phyloP scores from a whole-genome alignment of 2,113 vertebrate genomes.

The Kryptolebias marmoratus region DNA sequence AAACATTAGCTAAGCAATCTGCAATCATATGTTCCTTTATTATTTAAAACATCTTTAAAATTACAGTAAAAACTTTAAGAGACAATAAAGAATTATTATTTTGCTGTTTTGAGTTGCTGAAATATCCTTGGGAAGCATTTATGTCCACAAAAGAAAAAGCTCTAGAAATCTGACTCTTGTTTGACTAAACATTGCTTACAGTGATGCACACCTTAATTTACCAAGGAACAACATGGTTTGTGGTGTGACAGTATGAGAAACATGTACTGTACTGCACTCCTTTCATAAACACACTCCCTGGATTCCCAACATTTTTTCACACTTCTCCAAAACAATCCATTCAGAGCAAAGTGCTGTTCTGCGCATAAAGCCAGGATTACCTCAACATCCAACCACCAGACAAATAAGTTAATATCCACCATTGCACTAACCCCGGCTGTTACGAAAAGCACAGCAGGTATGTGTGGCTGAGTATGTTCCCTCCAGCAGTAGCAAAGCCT shows the following conservation, averaged over 20 bases:
- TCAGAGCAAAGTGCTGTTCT: constrained; percentile 39
- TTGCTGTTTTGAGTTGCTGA: no score
- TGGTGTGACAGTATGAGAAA: constrained; percentile 18
- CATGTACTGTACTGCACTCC: constrained; percentile 25
- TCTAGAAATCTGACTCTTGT: neutral
- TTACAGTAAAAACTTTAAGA: no score
- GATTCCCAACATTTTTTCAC: constrained; percentile 68
- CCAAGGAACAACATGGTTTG: constrained; percentile 15
- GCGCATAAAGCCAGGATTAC: constrained; percentile 36
- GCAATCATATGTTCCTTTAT: neutral
- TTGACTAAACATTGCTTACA: neutral
- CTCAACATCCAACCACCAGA: constrained; percentile 27
- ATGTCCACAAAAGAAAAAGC: no score
- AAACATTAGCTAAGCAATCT: neutral
- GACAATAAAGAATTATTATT: no score
- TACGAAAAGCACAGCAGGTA: constrained; percentile 37
- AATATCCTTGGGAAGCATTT: neutral
- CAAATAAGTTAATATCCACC: constrained; percentile 17
- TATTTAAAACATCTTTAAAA: neutral
- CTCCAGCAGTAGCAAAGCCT: constrained; percentile 5
- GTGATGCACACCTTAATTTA: neutral
- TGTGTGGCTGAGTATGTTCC: constrained; percentile 11
- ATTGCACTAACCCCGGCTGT: constrained; percentile 3
- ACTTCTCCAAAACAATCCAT: constrained; percentile 61
- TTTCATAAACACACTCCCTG: constrained; percentile 41